Conservation (phyloP, 1,140 invertebrate species). For the Drosophila tropicalis region DNA sequence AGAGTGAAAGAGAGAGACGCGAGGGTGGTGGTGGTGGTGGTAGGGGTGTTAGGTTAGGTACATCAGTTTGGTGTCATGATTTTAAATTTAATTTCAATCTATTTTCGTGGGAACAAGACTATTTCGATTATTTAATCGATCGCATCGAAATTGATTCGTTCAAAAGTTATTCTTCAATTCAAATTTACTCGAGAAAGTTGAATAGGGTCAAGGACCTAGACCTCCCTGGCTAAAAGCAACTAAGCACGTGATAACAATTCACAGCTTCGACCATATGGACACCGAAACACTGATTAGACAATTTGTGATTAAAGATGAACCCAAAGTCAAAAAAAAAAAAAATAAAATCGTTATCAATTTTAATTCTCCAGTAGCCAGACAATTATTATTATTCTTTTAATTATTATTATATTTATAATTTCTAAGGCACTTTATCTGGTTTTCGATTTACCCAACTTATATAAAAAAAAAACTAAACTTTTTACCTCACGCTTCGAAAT, state of each 20-base stretch:
- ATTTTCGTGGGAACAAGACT: constrained; percentile 49
- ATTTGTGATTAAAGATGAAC: constrained; percentile 3
- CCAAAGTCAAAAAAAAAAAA: not conserved
- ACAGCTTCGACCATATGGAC: constrained; percentile 1
- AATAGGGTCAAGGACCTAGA: constrained; percentile 13
- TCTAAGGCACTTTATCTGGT: constrained; percentile 20
- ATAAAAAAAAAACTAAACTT: not conserved
- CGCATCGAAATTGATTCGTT: too few species aligned
- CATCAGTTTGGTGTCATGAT: constrained; percentile 67
- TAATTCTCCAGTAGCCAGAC: not conserved
- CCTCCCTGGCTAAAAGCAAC: not conserved
- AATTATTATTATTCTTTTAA: not conserved
- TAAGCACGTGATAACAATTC: constrained; percentile 1
- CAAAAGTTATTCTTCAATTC: not conserved
- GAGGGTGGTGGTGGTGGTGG: not conserved
- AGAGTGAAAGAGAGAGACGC: not conserved
- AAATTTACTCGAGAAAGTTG: not conserved
- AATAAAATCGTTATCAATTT: not conserved
- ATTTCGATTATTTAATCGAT: constrained; percentile 26
- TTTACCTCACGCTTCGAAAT: constrained; percentile 76
- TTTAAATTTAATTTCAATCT: constrained; percentile 70
- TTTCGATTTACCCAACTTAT: too few species aligned
- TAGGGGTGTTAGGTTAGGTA: not conserved
- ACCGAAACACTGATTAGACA: not conserved
- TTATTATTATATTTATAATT: too few species aligned